Conservation (phyloP, 2,113 vertebrate species). For the Platysteira castanea region DNA sequence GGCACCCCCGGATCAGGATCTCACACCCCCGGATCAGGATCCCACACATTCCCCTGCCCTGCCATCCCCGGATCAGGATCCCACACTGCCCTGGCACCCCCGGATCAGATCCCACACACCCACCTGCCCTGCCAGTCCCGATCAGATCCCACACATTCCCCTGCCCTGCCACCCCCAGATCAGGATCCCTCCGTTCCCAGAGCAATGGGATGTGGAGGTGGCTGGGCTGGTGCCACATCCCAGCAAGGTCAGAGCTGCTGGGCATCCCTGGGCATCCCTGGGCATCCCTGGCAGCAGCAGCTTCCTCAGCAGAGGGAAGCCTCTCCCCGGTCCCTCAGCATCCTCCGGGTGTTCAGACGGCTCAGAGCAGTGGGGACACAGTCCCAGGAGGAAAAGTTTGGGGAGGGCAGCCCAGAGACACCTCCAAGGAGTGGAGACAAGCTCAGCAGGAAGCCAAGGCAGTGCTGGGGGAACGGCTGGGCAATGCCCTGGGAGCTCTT, state of each 20-base stretch:
- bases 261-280: background rate
- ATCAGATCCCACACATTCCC: background rate
- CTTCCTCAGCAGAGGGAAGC: background rate
- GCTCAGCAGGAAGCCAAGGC: background rate
- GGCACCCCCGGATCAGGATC: background rate
- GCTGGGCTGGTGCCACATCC: background rate
- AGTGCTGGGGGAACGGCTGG: background rate
- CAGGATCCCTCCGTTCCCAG: rapidly evolving
- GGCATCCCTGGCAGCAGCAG: background rate
- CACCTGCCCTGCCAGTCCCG: background rate
- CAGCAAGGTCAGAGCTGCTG: background rate
- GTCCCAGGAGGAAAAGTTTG: background rate
- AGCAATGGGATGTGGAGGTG: background rate
- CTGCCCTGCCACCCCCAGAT: background rate
- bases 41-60: background rate
- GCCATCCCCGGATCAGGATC: background rate
- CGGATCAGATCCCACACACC: no score
- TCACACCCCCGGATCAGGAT: no score
- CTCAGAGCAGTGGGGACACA: background rate
- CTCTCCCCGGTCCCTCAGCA: background rate
- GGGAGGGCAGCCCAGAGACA: background rate
- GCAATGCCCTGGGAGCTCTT: background rate
- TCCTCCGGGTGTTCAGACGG: background rate
- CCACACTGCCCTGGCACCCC: background rate
- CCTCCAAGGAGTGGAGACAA: background rate